Base-by-base conservation (phyloP, 2,113 vertebrate genomes). In the Hypocryptadius cinnamomeus region DNA sequence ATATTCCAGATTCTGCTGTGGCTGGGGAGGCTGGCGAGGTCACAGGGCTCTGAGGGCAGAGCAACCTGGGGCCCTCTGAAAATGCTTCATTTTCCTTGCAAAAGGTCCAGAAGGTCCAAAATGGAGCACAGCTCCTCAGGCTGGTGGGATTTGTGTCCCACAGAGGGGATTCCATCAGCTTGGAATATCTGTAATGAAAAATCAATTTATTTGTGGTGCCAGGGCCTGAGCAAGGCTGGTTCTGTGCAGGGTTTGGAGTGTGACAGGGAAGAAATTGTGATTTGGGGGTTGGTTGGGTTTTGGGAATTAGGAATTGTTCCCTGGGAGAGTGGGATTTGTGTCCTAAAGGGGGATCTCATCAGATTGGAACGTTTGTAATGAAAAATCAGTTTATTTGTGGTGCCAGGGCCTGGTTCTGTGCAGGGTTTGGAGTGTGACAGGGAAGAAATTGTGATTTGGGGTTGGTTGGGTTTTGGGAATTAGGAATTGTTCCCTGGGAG, bases 111-210 rank as follows among this genome's bases (percentile, higher is more conserved):
- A 65, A 56, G 23, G 42, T 35, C 27, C n/a, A 47, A 8, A 77
- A 61, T 7, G 31, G 12, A 23, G 0, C 0, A 10, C 10, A 42
- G 1, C 33, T 77, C 45, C 54, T 39, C 1, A 6, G 6, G 40
- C 13, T 3, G 20, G 7, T 61, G 76, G 61, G 37, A 48, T 85
- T 56, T 35, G 15, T 79, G 17, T 57, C 79, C 59, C 48, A 79
- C 31, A n/a, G 44, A 23, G 20, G 45, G 51, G 53, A 33, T 82
- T 64, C 39, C 33, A 5, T 59, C 57, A 27, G 11, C 6, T 71
- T 48, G 42, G 57, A 51, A 33, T 1, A 9, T 70, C 24, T 50
- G 18, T 15, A 5, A 33, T 15, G 35, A 51, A 87, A 71, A 87
- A 37, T 60, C 25, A 25, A 25, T 54, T 72, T 77, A 31, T 90